Base-by-base conservation (phyloP, 2,113 vertebrate species). In the Oncorhynchus kisutch region DNA sequence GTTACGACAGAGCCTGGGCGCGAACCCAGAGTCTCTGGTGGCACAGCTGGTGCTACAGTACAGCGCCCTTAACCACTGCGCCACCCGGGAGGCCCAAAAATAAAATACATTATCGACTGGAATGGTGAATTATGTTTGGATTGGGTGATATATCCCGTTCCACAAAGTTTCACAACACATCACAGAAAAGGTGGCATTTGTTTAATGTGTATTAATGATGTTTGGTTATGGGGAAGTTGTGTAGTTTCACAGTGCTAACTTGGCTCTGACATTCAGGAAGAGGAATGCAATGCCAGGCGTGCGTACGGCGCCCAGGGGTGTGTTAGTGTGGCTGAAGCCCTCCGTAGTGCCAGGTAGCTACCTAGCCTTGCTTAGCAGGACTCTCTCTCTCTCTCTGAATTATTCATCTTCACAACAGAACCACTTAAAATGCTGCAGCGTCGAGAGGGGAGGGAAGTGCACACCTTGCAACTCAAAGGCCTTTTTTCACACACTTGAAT, bases 401-500 rank as follows among this genome's bases (percentile, higher is more conserved):
- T 90, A 89, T 88, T 88, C 84, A 90, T 88, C 74, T 71, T 82
- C 75, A 62, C 60, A 86, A 79, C 74, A 81, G 78, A 81, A 73
- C 80, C 78, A 76, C 85, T 84, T 80, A 75, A 82, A 80, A 78
- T 76, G 79, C 81, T 65, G 80, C 85, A 73, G 70, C 45, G 68
- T 48, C 73, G 60, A 29, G 27, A 3, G 27, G 27, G 3, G 27
- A 48, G 73, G 73, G 29, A 91, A 90, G 77, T 89, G 88, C 87
- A 78, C 87, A 85, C 81, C 87, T 85, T 87, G 86, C 88, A 91
- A 78, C 79, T 87, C 77, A 85, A 83, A 62, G 67, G 76, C 79
- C 67, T 80, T 88, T 88, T 91, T 91, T 86, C 78, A 85, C 80
- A 89, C 90, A 89, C 80, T 85, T 78, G 60, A 57, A 67, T 77